Percentiles rank a stretch among this genome's conserved stretches.
These are phyloP conservation scores for Dolichomitus sp. DNA, from an alignment of 2,888 invertebrate species.

Conservation along the genomic window DNA sequence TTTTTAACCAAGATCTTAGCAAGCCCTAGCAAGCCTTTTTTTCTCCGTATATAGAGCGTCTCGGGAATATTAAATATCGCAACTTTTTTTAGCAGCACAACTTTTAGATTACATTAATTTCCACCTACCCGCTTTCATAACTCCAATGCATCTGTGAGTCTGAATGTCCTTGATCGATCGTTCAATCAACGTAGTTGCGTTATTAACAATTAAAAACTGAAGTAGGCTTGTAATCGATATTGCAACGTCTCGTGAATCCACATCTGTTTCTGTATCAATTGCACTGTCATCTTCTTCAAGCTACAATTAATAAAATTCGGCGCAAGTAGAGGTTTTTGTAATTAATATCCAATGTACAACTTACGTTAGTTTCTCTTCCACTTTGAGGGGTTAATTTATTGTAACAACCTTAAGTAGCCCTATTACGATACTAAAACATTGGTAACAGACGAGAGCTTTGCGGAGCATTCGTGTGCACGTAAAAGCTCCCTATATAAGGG, in stretches of 20 bases:
- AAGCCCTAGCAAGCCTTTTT: no score
- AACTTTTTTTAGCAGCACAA: background rate
- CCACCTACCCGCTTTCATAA: conserved; percentile 39
- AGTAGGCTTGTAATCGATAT: conserved; percentile 34
- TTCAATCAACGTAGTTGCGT: conserved; percentile 3
- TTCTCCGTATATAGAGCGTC: no score
- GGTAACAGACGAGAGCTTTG: conserved; percentile 70
- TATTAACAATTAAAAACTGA: conserved; percentile 9
- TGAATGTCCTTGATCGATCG: background rate
- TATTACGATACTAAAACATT: conserved; percentile 56
- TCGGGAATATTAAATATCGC: background rate
- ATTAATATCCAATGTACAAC: background rate
- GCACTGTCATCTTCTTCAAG: background rate
- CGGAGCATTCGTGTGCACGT: conserved; percentile 71
- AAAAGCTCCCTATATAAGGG: conserved; percentile 52
- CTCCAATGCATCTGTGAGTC: conserved; percentile 36
- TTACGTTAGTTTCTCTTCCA: conserved; percentile 22
- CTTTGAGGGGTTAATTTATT: conserved; percentile 67
- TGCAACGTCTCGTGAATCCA: conserved; percentile 1
- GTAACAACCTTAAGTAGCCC: conserved; percentile 54
- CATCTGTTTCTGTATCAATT: background rate
- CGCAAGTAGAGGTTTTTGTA: background rate
- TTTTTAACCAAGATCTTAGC: no score
- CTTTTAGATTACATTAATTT: background rate
- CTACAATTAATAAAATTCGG: background rate